Base-by-base conservation (phyloP, 2,113 vertebrate species). In the Phycodurus eques region DNA sequence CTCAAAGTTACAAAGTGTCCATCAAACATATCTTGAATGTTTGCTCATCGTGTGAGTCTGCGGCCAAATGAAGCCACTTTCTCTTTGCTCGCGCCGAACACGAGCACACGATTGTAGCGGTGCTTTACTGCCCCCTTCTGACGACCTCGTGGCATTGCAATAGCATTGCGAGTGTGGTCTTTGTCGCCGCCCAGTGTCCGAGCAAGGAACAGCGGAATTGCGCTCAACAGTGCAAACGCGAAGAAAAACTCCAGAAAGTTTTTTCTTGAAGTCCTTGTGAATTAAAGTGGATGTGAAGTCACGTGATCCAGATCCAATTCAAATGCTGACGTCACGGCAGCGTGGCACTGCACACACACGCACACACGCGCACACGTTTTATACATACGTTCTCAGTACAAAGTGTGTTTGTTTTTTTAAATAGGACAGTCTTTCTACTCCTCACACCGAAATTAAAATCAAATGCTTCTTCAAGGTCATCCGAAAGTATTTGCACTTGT, bases 101-200 rank as follows among this genome's bases (percentile, higher is more conserved):
- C 3, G 15, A 60, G 57, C 27, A 33, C 57, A 31, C 5, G 27
- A 14, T 31, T 33, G 13, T 11, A n/a, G 64, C 77, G 79, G 62
- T 57, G 19, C 70, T 85, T 53, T 83, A 89, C 83, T 87, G 89
- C 86, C 87, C 81, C 80, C 89, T 42, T 67, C 35, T 86, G 84
- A 73, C 62, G 22, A 5, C 0, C 11, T 3, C 7, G 7, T 10
- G 15, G 67, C 33, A 76, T 33, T 84, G 71, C 80, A 80, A 49
- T 19, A 15, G 13, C 8, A 44, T 11, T 22, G 0, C 31, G 49
- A 66, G 20, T 0, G 11, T 6, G 54, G 80, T 77, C 74, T 85
- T 8, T 71, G 9, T 0, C 70, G 87, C 87, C 82, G 79, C 71
- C 91, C 87, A 68, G 82, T 87, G 92, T 75, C 4, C 61, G 68